These are phyloP conservation scores for Drosophila nigromelanica DNA, from an alignment of 1,140 invertebrate species.

Conservation along the genomic window DNA sequence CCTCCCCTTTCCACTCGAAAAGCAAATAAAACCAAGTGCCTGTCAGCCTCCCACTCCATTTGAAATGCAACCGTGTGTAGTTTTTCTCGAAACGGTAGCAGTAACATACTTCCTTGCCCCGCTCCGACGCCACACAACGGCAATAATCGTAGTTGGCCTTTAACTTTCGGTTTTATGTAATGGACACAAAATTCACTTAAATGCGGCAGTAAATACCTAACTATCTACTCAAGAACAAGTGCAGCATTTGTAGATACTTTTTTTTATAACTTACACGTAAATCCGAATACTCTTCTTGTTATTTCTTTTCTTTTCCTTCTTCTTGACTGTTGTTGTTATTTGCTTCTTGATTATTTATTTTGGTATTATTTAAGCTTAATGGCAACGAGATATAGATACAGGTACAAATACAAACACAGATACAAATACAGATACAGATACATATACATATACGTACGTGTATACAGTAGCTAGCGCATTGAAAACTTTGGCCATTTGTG, in stretches of 20 bases:
- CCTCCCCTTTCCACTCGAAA: constrained; percentile 36
- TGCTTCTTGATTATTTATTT: constrained; percentile 53
- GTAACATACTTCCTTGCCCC: not conserved
- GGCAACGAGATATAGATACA: constrained; percentile 42
- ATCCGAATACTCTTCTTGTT: constrained; percentile 17
- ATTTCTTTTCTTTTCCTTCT: constrained; percentile 24
- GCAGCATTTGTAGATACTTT: constrained; percentile 62
- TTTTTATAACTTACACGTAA: constrained; percentile 18
- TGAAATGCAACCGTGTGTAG: constrained; percentile 22
- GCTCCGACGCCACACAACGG: not conserved
- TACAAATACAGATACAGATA: constrained; percentile 6
- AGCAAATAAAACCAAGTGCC: constrained; percentile 64
- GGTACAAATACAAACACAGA: constrained; percentile 24
- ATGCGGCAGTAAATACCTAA: constrained; percentile 54
- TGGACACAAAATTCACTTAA: constrained; percentile 64
- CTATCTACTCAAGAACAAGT: constrained; percentile 46
- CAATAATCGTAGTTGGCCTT: constrained; percentile 40
- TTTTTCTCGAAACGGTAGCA: constrained; percentile 29
- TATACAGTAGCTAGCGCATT: constrained; percentile 30
- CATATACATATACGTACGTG: constrained; percentile 1
- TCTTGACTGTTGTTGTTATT: constrained; percentile 40
- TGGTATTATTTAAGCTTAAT: constrained; percentile 70
- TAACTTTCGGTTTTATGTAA: constrained; percentile 69
- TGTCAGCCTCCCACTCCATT: constrained; percentile 21
- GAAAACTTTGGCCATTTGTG: constrained; percentile 45